phyloP scores from a whole-genome alignment of 2,113 vertebrate genomes.

The Passer montanus region DNA sequence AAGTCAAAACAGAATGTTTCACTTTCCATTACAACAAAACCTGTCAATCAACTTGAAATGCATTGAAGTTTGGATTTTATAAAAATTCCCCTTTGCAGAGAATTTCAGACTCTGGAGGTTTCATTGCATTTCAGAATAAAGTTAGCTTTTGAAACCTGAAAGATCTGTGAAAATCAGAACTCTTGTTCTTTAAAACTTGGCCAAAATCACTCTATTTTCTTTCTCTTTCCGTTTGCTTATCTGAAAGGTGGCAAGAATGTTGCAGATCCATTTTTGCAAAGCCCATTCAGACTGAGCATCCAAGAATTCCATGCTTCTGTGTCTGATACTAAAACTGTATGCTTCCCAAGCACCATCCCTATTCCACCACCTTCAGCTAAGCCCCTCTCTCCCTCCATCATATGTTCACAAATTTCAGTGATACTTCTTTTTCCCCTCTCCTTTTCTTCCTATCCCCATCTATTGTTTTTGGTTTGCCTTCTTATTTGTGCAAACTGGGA shows the following conservation, averaged over 20 bases:
- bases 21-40: neutral
- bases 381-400: neutral
- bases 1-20: conserved; percentile 19
- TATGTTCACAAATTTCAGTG: neutral
- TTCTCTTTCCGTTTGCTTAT: neutral
- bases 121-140: neutral
- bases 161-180: neutral
- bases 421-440: neutral
- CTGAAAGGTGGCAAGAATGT: neutral
- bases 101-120: neutral
- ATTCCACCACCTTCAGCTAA: neutral
- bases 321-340: neutral
- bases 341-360: neutral
- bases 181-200: neutral
- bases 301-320: neutral
- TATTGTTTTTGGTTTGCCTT: neutral
- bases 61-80: fast-evolving
- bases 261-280: neutral
- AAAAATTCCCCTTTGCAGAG: neutral
- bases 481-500: neutral
- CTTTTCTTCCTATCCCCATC: neutral
- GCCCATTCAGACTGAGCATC: neutral
- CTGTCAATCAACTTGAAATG: conserved; percentile 14
- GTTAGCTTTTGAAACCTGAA: neutral
- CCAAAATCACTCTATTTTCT: neutral